Percentiles rank a stretch among this genome's conserved stretches.
Evolutionary conservation across 2,888 invertebrate species (phyloP).

Genomic region (Empis stercorea): DNA sequence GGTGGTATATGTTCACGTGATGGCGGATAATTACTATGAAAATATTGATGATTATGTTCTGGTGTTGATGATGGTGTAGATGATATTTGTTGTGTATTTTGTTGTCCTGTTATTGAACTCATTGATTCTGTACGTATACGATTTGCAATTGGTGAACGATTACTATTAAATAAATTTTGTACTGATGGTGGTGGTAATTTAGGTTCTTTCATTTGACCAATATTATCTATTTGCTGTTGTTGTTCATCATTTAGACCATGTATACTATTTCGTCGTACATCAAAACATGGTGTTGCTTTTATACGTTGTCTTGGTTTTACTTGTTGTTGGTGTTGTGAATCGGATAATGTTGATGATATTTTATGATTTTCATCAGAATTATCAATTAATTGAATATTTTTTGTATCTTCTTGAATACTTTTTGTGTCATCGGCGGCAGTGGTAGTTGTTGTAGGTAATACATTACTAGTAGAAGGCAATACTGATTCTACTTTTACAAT

Average conservation of each 20-base stretch:
- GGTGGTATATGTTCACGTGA: background rate
- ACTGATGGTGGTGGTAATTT: background rate
- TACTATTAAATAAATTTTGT: slow-evolving; percentile 15
- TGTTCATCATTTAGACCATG: slow-evolving; percentile 30
- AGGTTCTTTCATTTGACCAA: too few relatives aligned
- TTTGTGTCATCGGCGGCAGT: too few relatives aligned
- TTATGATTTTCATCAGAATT: background rate
- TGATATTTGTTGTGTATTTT: background rate
- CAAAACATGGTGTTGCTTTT: slow-evolving; percentile 53
- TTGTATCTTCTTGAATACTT: background rate
- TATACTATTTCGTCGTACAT: slow-evolving; percentile 51
- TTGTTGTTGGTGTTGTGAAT: slow-evolving; percentile 34
- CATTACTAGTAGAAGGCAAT: background rate
- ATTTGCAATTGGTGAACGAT: slow-evolving; percentile 7
- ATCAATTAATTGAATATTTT: background rate
- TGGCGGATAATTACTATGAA: slow-evolving; percentile 3
- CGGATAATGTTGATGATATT: slow-evolving; percentile 17
- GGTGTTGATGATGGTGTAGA: background rate
- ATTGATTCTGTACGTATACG: slow-evolving; percentile 4
- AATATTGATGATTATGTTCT: background rate
- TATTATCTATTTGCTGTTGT: background rate
- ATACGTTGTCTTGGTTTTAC: slow-evolving; percentile 54
- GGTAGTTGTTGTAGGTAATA: too few relatives aligned
- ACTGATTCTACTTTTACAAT: background rate
- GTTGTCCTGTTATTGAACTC: background rate